These are phyloP conservation scores for Fragum whitleyi DNA, from an alignment of 2,888 invertebrate species.

Conservation along the genomic window DNA sequence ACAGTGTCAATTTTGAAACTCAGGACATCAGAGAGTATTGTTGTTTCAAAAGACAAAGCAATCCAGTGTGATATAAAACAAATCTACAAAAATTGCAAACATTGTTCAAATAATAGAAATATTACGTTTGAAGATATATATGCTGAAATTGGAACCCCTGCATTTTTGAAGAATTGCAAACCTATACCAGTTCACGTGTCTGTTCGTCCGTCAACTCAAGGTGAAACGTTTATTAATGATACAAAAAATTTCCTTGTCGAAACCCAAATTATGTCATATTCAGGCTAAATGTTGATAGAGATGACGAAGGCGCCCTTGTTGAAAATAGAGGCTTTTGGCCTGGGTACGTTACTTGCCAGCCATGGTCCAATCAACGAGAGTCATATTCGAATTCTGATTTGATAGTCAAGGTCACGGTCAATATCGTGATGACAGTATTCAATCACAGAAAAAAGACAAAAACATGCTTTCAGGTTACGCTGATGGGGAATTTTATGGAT, in stretches of 20 bases:
- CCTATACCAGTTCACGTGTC: conserved; percentile 3
- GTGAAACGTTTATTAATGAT: background rate
- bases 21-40: too few species aligned
- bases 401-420: too few species aligned
- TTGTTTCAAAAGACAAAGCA: background rate
- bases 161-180: background rate
- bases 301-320: background rate
- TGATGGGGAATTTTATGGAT: background rate
- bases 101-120: background rate
- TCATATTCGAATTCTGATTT: background rate
- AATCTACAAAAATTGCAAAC: background rate
- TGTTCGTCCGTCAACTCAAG: background rate
- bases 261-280: background rate
- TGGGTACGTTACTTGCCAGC: background rate
- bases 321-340: conserved; percentile 10
- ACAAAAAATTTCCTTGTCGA: background rate
- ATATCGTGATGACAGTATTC: background rate
- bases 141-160: background rate
- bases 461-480: background rate
- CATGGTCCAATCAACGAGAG: background rate
- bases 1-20: too few species aligned
- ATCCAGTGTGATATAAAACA: background rate
- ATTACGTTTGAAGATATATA: background rate
- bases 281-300: background rate
- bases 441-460: background rate